Percentiles rank a stretch among this genome's conserved stretches.
phyloP scores from a whole-genome alignment of 2,113 vertebrate genomes.

The Sciurus niger region DNA sequence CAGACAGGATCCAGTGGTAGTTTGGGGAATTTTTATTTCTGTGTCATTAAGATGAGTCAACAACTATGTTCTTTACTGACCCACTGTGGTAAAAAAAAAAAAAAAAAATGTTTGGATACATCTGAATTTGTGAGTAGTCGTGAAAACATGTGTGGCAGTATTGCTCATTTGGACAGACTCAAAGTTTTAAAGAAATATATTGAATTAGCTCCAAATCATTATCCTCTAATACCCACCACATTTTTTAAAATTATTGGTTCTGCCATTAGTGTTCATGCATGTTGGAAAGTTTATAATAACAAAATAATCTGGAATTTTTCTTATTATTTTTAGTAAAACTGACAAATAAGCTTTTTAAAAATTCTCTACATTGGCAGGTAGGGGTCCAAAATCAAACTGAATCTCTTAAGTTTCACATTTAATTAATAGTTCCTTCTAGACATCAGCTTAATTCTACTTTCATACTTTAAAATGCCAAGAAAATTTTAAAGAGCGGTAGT shows the following conservation, averaged over 20 bases:
- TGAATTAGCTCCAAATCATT: conserved; percentile 32
- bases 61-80: conserved; percentile 54
- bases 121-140: conserved; percentile 5
- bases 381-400: conserved; percentile 33
- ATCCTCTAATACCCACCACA: not conserved
- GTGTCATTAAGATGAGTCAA: conserved; percentile 61
- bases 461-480: not conserved
- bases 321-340: not conserved
- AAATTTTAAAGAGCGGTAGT: not conserved
- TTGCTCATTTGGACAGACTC: conserved; percentile 35
- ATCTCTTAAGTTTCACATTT: conserved; percentile 9
- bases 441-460: not conserved
- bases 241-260: conserved; percentile 32
- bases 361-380: conserved; percentile 1
- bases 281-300: not conserved
- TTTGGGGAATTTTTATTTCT: conserved; percentile 42
- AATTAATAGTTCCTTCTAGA: conserved; percentile 22
- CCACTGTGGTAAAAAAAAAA: conserved; percentile 58
- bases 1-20: conserved; percentile 20
- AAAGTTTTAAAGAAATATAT: not conserved
- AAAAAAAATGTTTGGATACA: not conserved
- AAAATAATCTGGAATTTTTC: conserved; percentile 42
- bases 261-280: conserved; percentile 32
- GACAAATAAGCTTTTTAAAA: not conserved
- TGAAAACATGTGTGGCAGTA: not conserved